A percentile compares a stretch with the other conserved stretches of the same genome.
Evolutionary conservation across 2,888 invertebrate genomes (phyloP).

Genomic region (Hemicrepidius hirtus): DNA sequence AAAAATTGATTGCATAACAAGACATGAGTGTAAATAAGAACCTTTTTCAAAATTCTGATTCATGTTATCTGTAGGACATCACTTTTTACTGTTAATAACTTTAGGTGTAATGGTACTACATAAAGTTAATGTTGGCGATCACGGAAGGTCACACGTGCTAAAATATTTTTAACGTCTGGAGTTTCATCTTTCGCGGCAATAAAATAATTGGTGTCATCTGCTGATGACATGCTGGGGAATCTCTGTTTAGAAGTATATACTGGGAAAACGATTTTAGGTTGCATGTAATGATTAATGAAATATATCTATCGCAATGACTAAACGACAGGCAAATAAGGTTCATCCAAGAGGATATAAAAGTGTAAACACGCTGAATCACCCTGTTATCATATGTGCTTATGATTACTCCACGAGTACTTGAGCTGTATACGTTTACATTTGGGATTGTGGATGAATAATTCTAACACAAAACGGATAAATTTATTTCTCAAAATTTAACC

Average conservation of each 20-base stretch:
- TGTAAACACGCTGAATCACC: conserved; percentile 47
- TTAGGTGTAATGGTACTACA: no score
- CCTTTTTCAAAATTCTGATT: no score
- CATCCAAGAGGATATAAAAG: conserved; percentile 30
- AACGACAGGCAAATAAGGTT: conserved; percentile 27
- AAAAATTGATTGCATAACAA: no score
- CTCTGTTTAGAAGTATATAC: conserved; percentile 10
- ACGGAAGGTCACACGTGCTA: conserved; percentile 5
- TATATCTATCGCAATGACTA: conserved; percentile 19
- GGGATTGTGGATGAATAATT: conserved; percentile 21
- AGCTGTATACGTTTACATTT: conserved; percentile 1
- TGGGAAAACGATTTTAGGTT: not conserved
- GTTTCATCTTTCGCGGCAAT: not conserved
- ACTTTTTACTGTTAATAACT: no score
- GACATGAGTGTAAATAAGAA: no score
- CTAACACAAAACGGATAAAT: conserved; percentile 27
- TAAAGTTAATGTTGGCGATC: not conserved
- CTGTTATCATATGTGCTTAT: conserved; percentile 41
- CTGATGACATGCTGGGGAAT: conserved; percentile 21
- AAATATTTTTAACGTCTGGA: not conserved
- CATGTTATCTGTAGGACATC: no score
- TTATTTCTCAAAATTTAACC: conserved; percentile 24
- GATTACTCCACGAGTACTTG: conserved; percentile 29
- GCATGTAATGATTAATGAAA: conserved; percentile 19
- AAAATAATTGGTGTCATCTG: conserved; percentile 1